phyloP scores from a whole-genome alignment of 2,113 vertebrate species.

The Lanius ludovicianus region DNA sequence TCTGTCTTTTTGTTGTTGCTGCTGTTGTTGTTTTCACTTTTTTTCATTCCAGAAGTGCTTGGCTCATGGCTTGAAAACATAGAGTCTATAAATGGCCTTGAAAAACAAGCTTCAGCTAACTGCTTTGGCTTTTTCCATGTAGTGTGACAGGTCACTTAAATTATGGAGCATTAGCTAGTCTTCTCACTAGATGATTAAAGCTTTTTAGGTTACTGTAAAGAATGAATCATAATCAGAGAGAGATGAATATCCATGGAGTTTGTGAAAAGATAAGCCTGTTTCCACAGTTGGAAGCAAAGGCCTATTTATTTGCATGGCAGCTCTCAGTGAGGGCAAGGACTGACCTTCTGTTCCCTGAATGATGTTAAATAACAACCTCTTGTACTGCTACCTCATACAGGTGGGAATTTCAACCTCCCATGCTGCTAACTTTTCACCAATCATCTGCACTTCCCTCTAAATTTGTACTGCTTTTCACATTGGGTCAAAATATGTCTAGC shows the following conservation, averaged over 20 bases:
- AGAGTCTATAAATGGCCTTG: not conserved
- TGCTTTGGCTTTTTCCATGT: not conserved
- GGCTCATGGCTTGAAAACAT: not conserved
- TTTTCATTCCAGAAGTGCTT: not conserved
- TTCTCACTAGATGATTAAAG: not conserved
- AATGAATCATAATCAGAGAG: not conserved
- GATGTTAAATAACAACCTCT: not conserved
- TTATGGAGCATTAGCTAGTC: not conserved
- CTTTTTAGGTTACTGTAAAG: not conserved
- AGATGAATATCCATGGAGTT: not conserved
- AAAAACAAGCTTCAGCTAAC: not conserved
- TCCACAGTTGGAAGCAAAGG: not conserved
- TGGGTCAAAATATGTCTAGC: not conserved
- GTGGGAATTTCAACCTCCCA: not conserved
- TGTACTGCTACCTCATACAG: not conserved
- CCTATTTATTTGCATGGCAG: not conserved
- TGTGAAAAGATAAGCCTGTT: not conserved
- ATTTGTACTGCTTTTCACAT: not conserved
- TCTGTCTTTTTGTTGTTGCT: not conserved
- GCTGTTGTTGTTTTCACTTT: fast-evolving
- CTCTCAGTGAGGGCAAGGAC: not conserved
- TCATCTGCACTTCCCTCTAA: not conserved
- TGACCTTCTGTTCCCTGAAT: not conserved
- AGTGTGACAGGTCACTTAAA: not conserved
- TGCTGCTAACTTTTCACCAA: not conserved